Conservation (phyloP, 2,797 vertebrate species). For the Catharus ustulatus region DNA sequence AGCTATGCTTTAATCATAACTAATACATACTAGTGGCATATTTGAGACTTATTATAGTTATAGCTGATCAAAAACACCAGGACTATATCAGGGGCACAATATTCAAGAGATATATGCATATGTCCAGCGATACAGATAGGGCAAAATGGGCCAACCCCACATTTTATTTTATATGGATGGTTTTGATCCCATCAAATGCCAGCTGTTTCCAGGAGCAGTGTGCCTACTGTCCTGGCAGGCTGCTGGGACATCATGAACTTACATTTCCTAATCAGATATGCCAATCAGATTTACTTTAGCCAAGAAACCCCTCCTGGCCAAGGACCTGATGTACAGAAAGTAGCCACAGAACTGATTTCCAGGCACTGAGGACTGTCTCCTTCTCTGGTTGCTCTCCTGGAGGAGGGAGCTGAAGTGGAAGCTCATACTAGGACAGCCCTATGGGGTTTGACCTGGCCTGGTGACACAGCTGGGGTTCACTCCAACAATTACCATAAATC, state of each 20-base stretch:
- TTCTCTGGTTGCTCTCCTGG: not conserved
- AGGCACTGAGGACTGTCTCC: not conserved
- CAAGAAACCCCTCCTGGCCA: not conserved
- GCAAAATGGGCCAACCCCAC: not conserved
- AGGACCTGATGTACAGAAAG: not conserved
- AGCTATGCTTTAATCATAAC: not conserved
- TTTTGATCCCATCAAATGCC: not conserved
- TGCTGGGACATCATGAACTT: not conserved
- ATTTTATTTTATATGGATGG: not conserved
- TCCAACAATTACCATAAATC: not conserved
- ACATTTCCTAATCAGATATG: not conserved
- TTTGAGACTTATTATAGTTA: not conserved
- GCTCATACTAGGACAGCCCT: fast-evolving
- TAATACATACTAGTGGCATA: not conserved
- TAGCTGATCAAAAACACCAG: not conserved
- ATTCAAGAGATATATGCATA: not conserved
- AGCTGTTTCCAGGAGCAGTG: not conserved
- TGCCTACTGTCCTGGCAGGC: not conserved
- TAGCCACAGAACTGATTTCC: not conserved
- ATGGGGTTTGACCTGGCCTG: not conserved
- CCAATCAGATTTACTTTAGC: not conserved
- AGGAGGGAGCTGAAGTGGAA: not conserved
- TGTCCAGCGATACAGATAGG: not conserved
- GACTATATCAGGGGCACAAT: not conserved
- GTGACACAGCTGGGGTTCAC: not conserved